Evolutionary conservation across 2,113 vertebrate species (phyloP), one percentile per base, ranked within the genome.

Genomic region (Neogale vison): DNA sequence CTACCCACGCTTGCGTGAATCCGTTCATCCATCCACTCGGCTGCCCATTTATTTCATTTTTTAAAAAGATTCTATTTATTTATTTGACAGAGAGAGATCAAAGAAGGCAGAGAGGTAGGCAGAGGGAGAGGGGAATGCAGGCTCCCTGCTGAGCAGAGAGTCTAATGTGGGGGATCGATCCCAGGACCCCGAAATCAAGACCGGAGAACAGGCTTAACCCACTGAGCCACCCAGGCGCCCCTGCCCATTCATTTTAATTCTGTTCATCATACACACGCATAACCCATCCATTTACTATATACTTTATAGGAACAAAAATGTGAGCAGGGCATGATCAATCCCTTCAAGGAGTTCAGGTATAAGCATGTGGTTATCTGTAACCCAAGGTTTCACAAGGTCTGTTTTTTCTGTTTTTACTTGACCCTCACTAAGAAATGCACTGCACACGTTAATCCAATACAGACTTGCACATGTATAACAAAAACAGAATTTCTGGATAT

Each of bases 401-500:
- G 23, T 7, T 81, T 57, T n/a, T 36, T 7, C 4, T 10, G n/a
- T 42, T 57, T 83, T 55, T 82, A 47, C 36, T 84, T 84, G 59
- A 24, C 59, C 39, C 42, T 93, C 36, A 50, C 9, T 84, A n/a
- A 90, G 47, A 88, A 77, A 26, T 50, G 36, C 15, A 39, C 39
- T 82, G 59, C 29, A 59, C 26, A 29, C 72, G 63, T 7, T 65
- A 14, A 82, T 93, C 7, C 31, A 88, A 18, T 82, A 81, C 5
- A 82, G 26, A 71, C n/a, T 67, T 88, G 67, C 57, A 83, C 36
- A 39, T 71, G 31, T 39, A 7, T 67, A 90, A 83, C 45, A 79
- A 47, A 83, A 52, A 87, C 13, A 88, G 42, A 76, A 83, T 69
- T 93, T 83, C 67, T 45, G 45, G 9, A 77, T 88, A 88, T 21